These are phyloP conservation scores for Sycophaga agraensis DNA, from an alignment of 1,140 invertebrate species.

Conservation along the genomic window DNA sequence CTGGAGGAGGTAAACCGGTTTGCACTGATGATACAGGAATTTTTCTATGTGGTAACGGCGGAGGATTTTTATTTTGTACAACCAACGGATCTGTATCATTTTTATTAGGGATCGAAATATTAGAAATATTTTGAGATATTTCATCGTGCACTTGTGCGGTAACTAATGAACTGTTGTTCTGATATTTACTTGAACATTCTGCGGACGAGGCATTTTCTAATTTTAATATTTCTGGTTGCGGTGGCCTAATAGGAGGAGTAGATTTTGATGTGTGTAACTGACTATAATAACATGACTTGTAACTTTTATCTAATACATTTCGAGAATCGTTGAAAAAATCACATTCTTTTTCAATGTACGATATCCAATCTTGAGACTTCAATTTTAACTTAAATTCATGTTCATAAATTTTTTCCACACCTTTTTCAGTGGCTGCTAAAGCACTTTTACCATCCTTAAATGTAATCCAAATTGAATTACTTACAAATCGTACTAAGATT, in stretches of 20 bases:
- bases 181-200: not conserved
- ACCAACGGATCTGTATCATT: conserved; percentile 54
- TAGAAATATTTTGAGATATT: conserved; percentile 40
- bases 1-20: conserved; percentile 65
- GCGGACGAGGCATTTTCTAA: not conserved
- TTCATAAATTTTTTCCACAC: conserved; percentile 66
- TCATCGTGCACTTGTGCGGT: conserved; percentile 58
- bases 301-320: conserved; percentile 25
- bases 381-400: conserved; percentile 72
- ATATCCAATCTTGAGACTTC: conserved; percentile 83
- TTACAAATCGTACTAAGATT: conserved; percentile 87
- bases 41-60: conserved; percentile 66
- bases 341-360: conserved; percentile 78
- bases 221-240: conserved; percentile 50
- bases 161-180: too few species aligned
- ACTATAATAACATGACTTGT: not conserved
- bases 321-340: conserved; percentile 56
- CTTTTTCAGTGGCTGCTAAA: conserved; percentile 69
- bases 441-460: conserved; percentile 85
- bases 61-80: conserved; percentile 57
- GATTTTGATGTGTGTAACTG: conserved; percentile 44
- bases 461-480: conserved; percentile 85
- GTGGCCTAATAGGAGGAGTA: conserved; percentile 62
- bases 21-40: too few species aligned
- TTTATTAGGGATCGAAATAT: conserved; percentile 31